These are phyloP conservation scores for Chanos chanos DNA, from an alignment of 2,797 vertebrate species.

Conservation along the genomic window DNA sequence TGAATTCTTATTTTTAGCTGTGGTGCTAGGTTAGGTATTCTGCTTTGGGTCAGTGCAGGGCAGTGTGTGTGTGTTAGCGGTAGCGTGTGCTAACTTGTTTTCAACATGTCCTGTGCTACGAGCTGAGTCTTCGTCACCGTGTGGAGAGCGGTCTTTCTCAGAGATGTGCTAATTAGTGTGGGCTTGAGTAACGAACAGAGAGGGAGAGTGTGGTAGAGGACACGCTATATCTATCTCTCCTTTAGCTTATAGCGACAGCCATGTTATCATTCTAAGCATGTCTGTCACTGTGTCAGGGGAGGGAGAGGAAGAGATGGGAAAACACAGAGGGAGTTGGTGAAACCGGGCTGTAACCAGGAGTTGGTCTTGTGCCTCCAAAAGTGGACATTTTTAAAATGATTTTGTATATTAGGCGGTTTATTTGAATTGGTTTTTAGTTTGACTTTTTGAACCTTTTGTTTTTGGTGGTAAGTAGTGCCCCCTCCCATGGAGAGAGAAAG, in stretches of 20 bases:
- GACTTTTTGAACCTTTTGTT: too few species aligned
- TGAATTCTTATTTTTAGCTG: too few species aligned
- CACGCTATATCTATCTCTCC: not conserved
- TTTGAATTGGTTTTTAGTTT: too few species aligned
- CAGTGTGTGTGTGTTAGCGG: too few species aligned
- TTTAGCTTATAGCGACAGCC: not conserved
- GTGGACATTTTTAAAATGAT: too few species aligned
- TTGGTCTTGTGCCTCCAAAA: too few species aligned
- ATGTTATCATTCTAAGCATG: constrained; percentile 34
- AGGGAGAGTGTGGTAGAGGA: not conserved
- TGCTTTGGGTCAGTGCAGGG: too few species aligned
- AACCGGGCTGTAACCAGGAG: too few species aligned
- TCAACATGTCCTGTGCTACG: not conserved
- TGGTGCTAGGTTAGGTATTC: too few species aligned
- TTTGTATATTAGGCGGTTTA: too few species aligned
- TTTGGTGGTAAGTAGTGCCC: too few species aligned
- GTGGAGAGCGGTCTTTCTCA: not conserved
- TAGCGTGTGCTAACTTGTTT: not conserved
- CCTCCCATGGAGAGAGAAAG: too few species aligned
- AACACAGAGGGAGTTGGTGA: not conserved
- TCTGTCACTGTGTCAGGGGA: not conserved
- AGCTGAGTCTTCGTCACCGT: not conserved
- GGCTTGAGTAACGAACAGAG: not conserved
- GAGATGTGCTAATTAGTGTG: constrained; percentile 7
- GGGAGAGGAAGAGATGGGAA: constrained; percentile 10